These are phyloP conservation scores for Zaprionus capensis DNA, from an alignment of 1,140 invertebrate species.

Conservation along the genomic window DNA sequence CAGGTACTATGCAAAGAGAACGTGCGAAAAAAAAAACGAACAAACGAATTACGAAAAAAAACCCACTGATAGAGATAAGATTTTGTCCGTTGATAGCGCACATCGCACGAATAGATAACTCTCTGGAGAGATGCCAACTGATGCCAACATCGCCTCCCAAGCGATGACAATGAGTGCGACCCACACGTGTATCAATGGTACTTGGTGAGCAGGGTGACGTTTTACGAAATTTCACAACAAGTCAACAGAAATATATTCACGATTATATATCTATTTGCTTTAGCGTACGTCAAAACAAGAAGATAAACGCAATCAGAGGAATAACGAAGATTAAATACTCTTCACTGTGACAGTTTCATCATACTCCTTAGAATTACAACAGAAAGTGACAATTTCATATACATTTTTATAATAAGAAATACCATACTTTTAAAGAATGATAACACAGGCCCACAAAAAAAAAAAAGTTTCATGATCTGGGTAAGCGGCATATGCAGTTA, in stretches of 20 bases:
- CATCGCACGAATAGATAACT: constrained; percentile 34
- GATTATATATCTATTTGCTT: constrained; percentile 25
- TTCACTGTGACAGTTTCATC: neutral
- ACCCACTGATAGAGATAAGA: constrained; percentile 57
- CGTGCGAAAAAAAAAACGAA: constrained; percentile 28
- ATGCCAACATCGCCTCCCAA: constrained; percentile 12
- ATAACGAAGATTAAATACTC: constrained; percentile 9
- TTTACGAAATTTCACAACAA: constrained; percentile 32
- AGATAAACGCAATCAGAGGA: constrained; percentile 7
- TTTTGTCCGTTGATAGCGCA: constrained; percentile 47
- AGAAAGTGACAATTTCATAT: neutral
- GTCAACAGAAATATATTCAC: constrained; percentile 19
- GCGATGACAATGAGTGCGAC: constrained; percentile 30
- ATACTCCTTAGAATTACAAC: neutral
- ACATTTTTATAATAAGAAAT: too few relatives aligned
- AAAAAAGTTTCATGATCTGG: too few relatives aligned
- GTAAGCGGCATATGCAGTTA: too few relatives aligned
- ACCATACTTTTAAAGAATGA: too few relatives aligned
- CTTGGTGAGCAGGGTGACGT: constrained; percentile 7
- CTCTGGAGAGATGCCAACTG: constrained; percentile 48
- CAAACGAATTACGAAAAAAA: constrained; percentile 3
- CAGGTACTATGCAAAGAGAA: constrained; percentile 29
- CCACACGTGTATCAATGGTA: constrained; percentile 23
- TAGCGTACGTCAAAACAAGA: constrained; percentile 27
- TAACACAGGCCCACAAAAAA: too few relatives aligned